Evolutionary conservation across 1,140 invertebrate genomes (phyloP).

Genomic region (Parapsyche elsis): DNA sequence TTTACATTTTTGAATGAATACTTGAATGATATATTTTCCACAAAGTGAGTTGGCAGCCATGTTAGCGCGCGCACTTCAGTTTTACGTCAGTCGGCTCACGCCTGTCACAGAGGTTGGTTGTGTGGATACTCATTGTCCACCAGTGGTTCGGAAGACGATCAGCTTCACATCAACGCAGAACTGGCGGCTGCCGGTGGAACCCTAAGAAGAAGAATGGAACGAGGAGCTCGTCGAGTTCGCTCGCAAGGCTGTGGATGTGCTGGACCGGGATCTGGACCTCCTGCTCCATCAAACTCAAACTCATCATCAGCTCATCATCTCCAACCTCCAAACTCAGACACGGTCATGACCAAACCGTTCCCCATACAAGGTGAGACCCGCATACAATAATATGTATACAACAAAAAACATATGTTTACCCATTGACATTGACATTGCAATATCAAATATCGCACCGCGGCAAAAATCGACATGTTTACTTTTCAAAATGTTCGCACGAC

Average conservation of each 20-base stretch:
- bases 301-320: conserved; percentile 72
- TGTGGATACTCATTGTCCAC: no score
- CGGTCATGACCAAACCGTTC: conserved; percentile 87
- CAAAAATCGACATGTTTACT: no score
- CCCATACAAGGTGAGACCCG: conserved; percentile 77
- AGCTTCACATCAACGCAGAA: background rate
- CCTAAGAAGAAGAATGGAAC: conserved; percentile 13
- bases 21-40: no score
- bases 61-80: background rate
- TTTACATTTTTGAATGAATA: no score
- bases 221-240: background rate
- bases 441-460: no score
- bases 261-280: background rate
- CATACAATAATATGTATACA: background rate
- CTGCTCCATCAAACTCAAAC: background rate
- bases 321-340: conserved; percentile 79
- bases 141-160: no score
- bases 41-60: no score
- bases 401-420: background rate
- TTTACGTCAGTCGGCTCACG: background rate
- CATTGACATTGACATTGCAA: background rate
- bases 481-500: no score
- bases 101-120: background rate
- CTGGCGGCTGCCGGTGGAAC: conserved; percentile 15
- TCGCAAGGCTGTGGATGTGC: background rate